phyloP scores from a whole-genome alignment of 2,888 invertebrate species.

The Lypha dubia region DNA sequence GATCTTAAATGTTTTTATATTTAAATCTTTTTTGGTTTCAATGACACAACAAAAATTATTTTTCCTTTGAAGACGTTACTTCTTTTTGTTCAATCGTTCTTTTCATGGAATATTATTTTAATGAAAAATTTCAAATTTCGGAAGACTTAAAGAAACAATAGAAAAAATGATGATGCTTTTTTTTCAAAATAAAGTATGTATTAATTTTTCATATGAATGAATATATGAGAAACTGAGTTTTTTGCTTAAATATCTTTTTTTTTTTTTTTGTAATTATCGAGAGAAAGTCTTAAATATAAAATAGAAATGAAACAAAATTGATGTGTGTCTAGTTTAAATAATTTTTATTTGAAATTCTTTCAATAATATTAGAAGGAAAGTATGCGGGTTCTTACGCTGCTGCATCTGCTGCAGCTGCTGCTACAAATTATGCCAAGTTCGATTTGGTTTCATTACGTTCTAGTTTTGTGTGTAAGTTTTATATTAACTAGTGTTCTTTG shows the following conservation, averaged over 20 bases:
- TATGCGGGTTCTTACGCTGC: slow-evolving; percentile 29
- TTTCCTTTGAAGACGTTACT: not conserved
- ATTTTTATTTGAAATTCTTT: slow-evolving; percentile 25
- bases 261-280: not conserved
- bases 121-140: slow-evolving; percentile 1
- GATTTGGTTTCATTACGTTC: slow-evolving; percentile 11
- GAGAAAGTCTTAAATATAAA: slow-evolving; percentile 49
- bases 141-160: slow-evolving; percentile 21
- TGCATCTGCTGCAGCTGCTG: not conserved
- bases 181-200: slow-evolving; percentile 5
- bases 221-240: not conserved
- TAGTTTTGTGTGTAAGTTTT: slow-evolving; percentile 21
- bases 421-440: slow-evolving; percentile 46
- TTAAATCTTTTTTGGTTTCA: slow-evolving; percentile 16
- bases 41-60: not conserved
- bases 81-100: not conserved
- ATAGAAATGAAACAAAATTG: slow-evolving; percentile 20
- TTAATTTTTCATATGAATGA: not conserved
- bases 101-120: not conserved
- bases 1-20: not conserved
- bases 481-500: slow-evolving; percentile 20
- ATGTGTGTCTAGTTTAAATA: not conserved
- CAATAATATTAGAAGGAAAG: not conserved
- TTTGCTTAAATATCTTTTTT: slow-evolving; percentile 6
- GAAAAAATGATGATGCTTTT: not conserved